Evolutionary conservation across 2,797 vertebrate genomes (phyloP).

Genomic region (Acomys russatus): DNA sequence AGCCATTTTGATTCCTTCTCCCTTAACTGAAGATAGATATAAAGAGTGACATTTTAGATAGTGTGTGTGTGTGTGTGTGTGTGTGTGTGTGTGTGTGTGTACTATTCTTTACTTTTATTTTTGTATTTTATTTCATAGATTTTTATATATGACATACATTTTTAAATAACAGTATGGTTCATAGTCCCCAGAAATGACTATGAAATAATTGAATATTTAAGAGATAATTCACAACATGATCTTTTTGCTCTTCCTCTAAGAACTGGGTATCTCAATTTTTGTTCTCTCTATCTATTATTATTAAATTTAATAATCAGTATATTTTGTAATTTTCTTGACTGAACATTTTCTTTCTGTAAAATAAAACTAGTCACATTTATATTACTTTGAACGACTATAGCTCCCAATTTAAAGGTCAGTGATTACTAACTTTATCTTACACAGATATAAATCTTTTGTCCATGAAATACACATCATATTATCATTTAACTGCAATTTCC

Average conservation of each 20-base stretch:
- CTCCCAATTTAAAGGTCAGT: background rate
- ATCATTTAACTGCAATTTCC: background rate
- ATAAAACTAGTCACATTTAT: background rate
- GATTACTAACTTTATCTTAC: background rate
- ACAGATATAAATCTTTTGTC: background rate
- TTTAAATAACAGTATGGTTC: background rate
- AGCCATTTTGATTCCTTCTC: background rate
- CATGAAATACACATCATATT: background rate
- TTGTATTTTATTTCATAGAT: background rate
- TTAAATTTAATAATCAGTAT: background rate
- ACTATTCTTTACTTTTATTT: too few species aligned
- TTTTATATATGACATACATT: background rate
- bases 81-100: background rate
- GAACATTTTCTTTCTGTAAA: background rate
- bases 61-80: background rate
- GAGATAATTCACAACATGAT: background rate
- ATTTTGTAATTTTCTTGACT: background rate
- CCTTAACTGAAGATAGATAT: background rate
- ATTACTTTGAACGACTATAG: background rate
- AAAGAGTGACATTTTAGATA: background rate
- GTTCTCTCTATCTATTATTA: background rate
- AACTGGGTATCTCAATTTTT: background rate
- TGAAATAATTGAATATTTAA: too few species aligned
- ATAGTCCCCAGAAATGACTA: background rate
- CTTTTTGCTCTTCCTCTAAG: background rate